These are phyloP conservation scores for Thereva unica DNA, from an alignment of 2,888 invertebrate genomes.

Conservation along the genomic window DNA sequence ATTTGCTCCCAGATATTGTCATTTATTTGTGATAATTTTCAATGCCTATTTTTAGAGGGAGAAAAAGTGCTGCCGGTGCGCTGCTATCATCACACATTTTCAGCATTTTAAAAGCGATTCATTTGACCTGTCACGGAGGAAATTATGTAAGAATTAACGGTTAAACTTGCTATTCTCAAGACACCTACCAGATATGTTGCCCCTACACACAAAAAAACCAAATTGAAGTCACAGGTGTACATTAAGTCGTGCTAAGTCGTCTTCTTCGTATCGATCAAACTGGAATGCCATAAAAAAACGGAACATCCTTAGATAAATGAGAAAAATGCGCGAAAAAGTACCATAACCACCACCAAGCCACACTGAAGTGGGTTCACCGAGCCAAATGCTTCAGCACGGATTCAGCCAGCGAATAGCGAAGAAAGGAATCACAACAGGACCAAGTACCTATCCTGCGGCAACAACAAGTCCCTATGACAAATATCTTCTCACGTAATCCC, in stretches of 20 bases:
- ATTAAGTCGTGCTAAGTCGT: slow-evolving; percentile 17
- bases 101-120: too few relatives aligned
- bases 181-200: slow-evolving; percentile 18
- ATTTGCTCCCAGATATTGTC: too few relatives aligned
- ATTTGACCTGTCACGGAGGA: too few relatives aligned
- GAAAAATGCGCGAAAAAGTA: slow-evolving; percentile 18
- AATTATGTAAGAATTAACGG: too few relatives aligned
- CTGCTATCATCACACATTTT: too few relatives aligned
- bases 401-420: neutral
- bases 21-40: too few relatives aligned
- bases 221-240: slow-evolving; percentile 29
- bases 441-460: neutral
- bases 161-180: too few relatives aligned
- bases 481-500: slow-evolving; percentile 41
- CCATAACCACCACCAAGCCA: too few relatives aligned
- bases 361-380: too few relatives aligned
- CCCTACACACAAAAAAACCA: slow-evolving; percentile 28
- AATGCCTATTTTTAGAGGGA: too few relatives aligned
- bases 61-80: too few relatives aligned
- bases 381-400: too few relatives aligned
- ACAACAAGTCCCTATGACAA: slow-evolving; percentile 39
- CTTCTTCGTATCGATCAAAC: slow-evolving; percentile 21
- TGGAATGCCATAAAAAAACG: slow-evolving; percentile 14
- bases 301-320: slow-evolving; percentile 2
- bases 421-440: slow-evolving; percentile 4